Evolutionary conservation across 2,797 vertebrate genomes (phyloP).

Genomic region (Setipinna tenuifilis): DNA sequence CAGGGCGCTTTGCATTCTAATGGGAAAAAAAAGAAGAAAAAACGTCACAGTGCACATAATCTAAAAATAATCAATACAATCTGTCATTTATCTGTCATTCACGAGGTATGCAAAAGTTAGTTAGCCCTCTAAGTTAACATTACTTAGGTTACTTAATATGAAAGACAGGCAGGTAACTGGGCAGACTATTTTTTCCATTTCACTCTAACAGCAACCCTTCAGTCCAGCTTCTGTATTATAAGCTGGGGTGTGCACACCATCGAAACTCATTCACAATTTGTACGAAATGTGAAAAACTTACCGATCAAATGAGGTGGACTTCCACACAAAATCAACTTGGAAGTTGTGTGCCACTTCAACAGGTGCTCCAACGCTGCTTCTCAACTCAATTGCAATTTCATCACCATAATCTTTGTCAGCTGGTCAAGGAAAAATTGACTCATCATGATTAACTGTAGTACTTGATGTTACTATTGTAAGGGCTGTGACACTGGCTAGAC

Average conservation of each 20-base stretch:
- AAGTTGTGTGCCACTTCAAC: slow-evolving; percentile 98
- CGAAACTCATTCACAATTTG: neutral
- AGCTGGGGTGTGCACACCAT: neutral
- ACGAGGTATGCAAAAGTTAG: too few species aligned
- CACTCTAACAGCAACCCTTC: too few species aligned
- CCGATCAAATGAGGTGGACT: slow-evolving; percentile 98
- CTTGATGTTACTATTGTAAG: too few species aligned
- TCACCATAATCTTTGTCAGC: slow-evolving; percentile 89
- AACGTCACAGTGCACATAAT: neutral
- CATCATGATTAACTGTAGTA: neutral
- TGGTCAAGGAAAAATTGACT: slow-evolving; percentile 56
- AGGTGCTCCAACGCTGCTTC: slow-evolving; percentile 94
- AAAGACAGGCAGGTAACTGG: too few species aligned
- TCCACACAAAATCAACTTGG: slow-evolving; percentile 99
- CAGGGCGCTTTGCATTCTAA: slow-evolving; percentile 96
- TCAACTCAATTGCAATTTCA: slow-evolving; percentile 96
- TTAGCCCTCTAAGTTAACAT: too few species aligned
- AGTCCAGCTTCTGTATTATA: too few species aligned
- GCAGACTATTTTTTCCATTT: too few species aligned
- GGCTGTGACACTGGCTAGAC: too few species aligned
- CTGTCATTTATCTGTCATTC: neutral
- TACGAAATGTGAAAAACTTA: slow-evolving; percentile 52
- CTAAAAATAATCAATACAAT: neutral
- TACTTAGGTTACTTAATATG: too few species aligned
- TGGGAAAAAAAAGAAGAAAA: neutral